A percentile compares a stretch with the other conserved stretches of the same genome.
Conservation (phyloP, 2,888 invertebrate species). For the Sarcophaga subvicina region DNA sequence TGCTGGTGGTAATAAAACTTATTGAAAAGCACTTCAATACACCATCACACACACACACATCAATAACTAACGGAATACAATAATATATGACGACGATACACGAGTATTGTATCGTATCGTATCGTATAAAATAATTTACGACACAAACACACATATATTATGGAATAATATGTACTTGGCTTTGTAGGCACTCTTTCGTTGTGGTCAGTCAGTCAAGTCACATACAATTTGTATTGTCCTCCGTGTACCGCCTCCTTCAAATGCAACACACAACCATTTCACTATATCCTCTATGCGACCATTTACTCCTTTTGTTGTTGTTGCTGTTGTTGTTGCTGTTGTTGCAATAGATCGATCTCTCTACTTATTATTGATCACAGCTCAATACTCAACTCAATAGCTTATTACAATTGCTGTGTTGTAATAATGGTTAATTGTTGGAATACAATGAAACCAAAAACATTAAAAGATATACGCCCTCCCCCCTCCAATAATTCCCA, state of each 20-base stretch:
- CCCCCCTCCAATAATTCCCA: background rate
- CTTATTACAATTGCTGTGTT: constrained; percentile 32
- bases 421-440: constrained; percentile 67
- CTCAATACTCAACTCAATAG: constrained; percentile 20
- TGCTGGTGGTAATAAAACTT: constrained; percentile 63
- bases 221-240: constrained; percentile 28
- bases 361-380: constrained; percentile 36
- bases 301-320: constrained; percentile 21
- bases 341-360: constrained; percentile 59
- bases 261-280: background rate
- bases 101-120: background rate
- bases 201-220: background rate
- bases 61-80: constrained; percentile 59
- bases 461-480: background rate
- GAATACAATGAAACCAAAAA: constrained; percentile 39
- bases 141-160: background rate
- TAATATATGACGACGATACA: background rate
- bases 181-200: background rate
- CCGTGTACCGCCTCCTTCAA: constrained; percentile 38
- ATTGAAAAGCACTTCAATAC: constrained; percentile 42
- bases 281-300: background rate
- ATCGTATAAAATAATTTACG: background rate
- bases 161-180: background rate
- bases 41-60: constrained; percentile 51
- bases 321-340: background rate